Conservation (phyloP, 2,113 vertebrate species). For the Melanerpes formicivorus region DNA sequence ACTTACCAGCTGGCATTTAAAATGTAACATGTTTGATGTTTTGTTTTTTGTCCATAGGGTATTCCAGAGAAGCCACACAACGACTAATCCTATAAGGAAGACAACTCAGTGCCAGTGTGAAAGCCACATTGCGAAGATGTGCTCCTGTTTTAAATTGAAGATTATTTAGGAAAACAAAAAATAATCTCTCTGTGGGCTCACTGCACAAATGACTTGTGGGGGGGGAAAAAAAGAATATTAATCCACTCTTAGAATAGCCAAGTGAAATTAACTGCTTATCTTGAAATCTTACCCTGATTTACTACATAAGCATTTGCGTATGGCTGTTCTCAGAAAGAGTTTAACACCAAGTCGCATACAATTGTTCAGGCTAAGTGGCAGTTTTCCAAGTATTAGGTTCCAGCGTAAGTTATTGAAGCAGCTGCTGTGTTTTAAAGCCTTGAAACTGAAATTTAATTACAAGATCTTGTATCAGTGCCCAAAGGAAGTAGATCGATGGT, state of each 20-base stretch:
- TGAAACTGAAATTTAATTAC: slow-evolving; percentile 70
- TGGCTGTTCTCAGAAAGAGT: slow-evolving; percentile 38
- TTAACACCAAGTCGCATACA: slow-evolving; percentile 5
- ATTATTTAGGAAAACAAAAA: slow-evolving; percentile 52
- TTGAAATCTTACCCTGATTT: slow-evolving; percentile 43
- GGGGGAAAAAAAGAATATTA: slow-evolving; percentile 29
- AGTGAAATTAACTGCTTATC: slow-evolving; percentile 51
- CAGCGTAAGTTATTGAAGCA: slow-evolving; percentile 61
- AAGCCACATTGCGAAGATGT: slow-evolving; percentile 25
- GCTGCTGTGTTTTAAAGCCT: slow-evolving; percentile 72
- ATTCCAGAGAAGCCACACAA: slow-evolving; percentile 89
- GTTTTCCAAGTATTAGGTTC: slow-evolving; percentile 62
- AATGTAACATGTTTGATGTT: background rate
- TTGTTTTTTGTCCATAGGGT: slow-evolving; percentile 74
- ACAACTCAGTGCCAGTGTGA: background rate
- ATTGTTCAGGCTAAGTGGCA: slow-evolving; percentile 28
- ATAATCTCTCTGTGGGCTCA: slow-evolving; percentile 63
- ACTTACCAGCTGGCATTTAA: background rate
- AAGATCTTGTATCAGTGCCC: slow-evolving; percentile 70
- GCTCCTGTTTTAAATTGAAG: slow-evolving; percentile 46
- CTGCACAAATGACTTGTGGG: slow-evolving; percentile 57
- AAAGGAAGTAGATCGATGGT: slow-evolving; percentile 70
- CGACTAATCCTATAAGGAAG: slow-evolving; percentile 74
- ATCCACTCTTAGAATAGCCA: slow-evolving; percentile 54
- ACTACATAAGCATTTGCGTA: background rate